These are phyloP conservation scores for Drosophila differens DNA, from an alignment of 2,888 invertebrate species.

Conservation along the genomic window DNA sequence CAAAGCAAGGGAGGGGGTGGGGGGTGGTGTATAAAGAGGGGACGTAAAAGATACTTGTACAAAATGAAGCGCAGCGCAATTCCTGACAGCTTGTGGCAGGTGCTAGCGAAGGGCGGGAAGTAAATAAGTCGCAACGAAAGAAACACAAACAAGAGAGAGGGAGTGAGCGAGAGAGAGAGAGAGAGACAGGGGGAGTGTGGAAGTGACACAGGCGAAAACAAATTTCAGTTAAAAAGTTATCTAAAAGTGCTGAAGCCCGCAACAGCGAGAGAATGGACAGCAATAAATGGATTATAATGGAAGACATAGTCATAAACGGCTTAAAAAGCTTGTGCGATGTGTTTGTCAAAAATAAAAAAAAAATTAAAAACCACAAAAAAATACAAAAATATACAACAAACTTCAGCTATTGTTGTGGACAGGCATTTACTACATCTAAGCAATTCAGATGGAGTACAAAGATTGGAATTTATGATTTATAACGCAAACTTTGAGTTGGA, in stretches of 20 bases:
- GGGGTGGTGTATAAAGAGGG: background rate
- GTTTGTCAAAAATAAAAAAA: background rate
- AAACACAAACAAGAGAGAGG: background rate
- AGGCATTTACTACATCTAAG: background rate
- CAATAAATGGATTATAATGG: conserved; percentile 43
- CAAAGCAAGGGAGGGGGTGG: background rate
- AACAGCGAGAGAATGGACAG: conserved; percentile 16
- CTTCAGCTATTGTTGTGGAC: background rate
- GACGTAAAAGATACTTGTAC: conserved; percentile 36
- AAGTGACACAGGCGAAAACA: conserved; percentile 2
- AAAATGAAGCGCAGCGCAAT: conserved; percentile 60
- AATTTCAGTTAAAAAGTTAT: conserved; percentile 22
- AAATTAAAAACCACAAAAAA: background rate
- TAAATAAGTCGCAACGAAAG: background rate
- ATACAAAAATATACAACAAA: background rate
- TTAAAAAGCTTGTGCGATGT: conserved; percentile 13
- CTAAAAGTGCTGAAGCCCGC: conserved; percentile 4
- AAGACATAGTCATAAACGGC: conserved; percentile 31
- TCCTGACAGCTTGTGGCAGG: conserved; percentile 52
- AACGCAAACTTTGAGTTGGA: background rate
- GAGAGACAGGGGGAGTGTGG: background rate
- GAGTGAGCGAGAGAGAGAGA: background rate
- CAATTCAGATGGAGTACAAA: background rate
- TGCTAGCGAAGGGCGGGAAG: conserved; percentile 26
- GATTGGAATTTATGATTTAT: conserved; percentile 25